Evolutionary conservation across 23 tunicate genomes (phyloP).

Genomic region (Diplosoma virens): DNA sequence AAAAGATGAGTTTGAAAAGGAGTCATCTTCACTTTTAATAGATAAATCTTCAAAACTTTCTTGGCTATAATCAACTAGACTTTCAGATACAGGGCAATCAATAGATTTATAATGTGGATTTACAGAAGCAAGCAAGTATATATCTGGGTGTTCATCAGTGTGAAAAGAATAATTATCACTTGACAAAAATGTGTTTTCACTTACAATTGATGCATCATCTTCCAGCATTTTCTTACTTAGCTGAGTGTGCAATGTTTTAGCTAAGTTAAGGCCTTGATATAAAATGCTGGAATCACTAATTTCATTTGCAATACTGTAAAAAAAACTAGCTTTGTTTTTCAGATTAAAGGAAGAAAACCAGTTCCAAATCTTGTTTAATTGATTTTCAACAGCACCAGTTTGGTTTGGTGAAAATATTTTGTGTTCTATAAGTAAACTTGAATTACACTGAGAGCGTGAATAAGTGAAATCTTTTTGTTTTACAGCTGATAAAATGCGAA

Average conservation of each 20-base stretch:
- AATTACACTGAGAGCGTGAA: conserved; percentile 35
- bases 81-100: background rate
- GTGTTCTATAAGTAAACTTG: conserved; percentile 12
- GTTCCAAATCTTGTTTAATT: background rate
- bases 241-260: conserved; percentile 12
- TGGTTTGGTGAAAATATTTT: conserved; percentile 8
- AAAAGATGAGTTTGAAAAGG: conserved; percentile 6
- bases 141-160: conserved; percentile 28
- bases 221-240: background rate
- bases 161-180: background rate
- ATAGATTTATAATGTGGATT: background rate
- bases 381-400: background rate
- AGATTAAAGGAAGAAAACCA: conserved; percentile 2
- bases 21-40: background rate
- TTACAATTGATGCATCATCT: background rate
- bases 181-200: background rate
- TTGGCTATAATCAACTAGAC: background rate
- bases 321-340: conserved; percentile 18
- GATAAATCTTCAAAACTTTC: conserved; percentile 4
- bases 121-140: conserved; percentile 11
- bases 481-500: conserved; percentile 1
- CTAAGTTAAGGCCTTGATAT: conserved; percentile 20
- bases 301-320: background rate
- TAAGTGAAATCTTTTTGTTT: conserved; percentile 36
- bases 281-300: conserved; percentile 23